phyloP scores from a whole-genome alignment of 2,113 vertebrate genomes.

The Ophthalmolycus amberensis region DNA sequence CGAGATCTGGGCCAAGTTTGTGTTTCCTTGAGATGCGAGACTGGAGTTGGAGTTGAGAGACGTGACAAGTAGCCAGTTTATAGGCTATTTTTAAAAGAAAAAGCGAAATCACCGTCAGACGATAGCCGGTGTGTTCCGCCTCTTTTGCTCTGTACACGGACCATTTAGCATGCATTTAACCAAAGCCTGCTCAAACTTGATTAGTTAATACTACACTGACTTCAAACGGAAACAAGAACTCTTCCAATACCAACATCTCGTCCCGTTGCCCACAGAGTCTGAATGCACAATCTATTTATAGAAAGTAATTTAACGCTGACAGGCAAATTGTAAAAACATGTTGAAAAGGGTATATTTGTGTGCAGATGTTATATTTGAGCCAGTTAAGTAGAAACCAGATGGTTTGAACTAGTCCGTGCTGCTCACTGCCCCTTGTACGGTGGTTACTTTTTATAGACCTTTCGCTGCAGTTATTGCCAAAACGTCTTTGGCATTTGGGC shows the following conservation, averaged over 20 bases:
- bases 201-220: not conserved
- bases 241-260: not conserved
- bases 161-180: not conserved
- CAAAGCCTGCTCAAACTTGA: not conserved
- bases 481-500: conserved; percentile 41
- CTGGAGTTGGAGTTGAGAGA: not conserved
- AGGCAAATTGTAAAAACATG: not conserved
- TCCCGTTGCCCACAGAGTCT: not conserved
- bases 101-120: not conserved
- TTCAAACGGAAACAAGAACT: not conserved
- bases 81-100: not conserved
- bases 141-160: not conserved
- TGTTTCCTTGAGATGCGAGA: not conserved
- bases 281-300: not conserved
- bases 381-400: conserved; percentile 38
- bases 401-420: conserved; percentile 31
- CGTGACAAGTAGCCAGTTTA: not conserved
- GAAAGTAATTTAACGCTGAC: not conserved
- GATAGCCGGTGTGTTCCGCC: not conserved
- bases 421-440: conserved; percentile 4
- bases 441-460: conserved; percentile 47
- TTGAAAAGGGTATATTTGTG: not conserved
- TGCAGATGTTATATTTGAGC: conserved; percentile 19
- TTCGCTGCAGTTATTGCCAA: conserved; percentile 40
- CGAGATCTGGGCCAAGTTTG: not conserved